Base-by-base conservation (phyloP, 2,113 vertebrate species). In the Brachyhypopomus gauderio region DNA sequence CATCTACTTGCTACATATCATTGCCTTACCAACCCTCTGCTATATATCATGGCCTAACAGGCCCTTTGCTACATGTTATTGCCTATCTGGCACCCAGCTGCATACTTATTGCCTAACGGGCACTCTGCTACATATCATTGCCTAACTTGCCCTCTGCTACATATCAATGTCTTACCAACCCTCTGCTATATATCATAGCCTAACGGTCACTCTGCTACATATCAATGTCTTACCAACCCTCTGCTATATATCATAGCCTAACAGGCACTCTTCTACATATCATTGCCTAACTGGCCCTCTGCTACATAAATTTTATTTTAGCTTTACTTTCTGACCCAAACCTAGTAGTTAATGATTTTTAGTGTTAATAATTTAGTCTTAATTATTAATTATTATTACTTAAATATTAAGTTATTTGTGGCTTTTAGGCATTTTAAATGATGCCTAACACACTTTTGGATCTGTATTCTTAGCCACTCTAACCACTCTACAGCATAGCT, bases 401-500 rank as follows among this genome's bases (percentile, higher is more conserved):
- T n/a, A n/a, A n/a, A n/a, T n/a, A 80, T 63, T 59, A 27, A 64
- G 73, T 58, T 80, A 59, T 64, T 80, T 55, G 73, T 36, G 41
- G 70, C 20, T 79, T 72, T 52, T 69, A 34, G 62, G 69, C 78
- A 12, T 72, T 72, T 79, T 48, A 25, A 1, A 20, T n/a, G 9
- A 16, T 6, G 25, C 72, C 67, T 79, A 79, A 79, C 62, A 58
- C 78, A 79, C 38, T 72, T 6, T 59, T 79, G 48, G 69, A 80
- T 66, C 45, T 55, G 23, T 9, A 9, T 23, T 25, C 20, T 25
- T 25, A 63, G 20, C 22, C 60, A 2, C 14, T 12, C 5, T 2
- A 9, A 23, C 22, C 60, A 23, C 70, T 80, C 45, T 45, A n/a
- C 66, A 55, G 59, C 20, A 74, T 23, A 22, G 70, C 59, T 58